Base-by-base conservation (phyloP, 2,113 vertebrate species). In the Calyptommatus sinebrachiatus region DNA sequence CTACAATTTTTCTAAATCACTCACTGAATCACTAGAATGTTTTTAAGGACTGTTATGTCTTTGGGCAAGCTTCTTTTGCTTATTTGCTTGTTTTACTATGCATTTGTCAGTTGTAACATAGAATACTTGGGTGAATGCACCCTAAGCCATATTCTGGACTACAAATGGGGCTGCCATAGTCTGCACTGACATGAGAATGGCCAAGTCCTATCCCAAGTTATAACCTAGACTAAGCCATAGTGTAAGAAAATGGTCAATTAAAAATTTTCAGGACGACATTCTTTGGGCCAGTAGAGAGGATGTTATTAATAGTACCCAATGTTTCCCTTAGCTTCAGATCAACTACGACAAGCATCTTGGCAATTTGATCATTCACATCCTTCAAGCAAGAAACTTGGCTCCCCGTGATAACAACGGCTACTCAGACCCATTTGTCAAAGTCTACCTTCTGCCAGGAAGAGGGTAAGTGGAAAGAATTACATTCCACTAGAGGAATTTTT, bases 371-470 rank as follows among this genome's bases (percentile, higher is more conserved):
- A 97, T 99, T 84, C 98, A 99, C 61, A 96, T 99, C 79, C 97
- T 99, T 85, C 98, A 99, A 95, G 98, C 98, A 84, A 97, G 98
- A 93, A 98, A 97, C 91, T 95, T 99, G 71, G 96, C 95, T 81
- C 96, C 95, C 41, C 94, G 97, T 88, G 98, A 99, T 91, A 98
- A 97, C 92, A 99, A 99, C 7, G 96, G 97, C 78, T 99, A 99
- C 92, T 99, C 98, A 0, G 98, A 99, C 79, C 98, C 98, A 14
- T 99, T 99, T 85, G 98, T 99, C 89, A 99, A 99, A 91, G 97
- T 99, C 80, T 99, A 99, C 90, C 97, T 99, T 78, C 96, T 99
- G 79, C 98, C 98, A 29, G 98, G 98, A n/a, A 95, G 98, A 96
- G 97, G 98, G 98, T 99, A 95, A 97, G 98, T 87, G 31, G 61